Percentiles rank a stretch among this genome's conserved stretches.
Evolutionary conservation across 2,797 vertebrate species (phyloP).

Genomic region (Garrulus glandarius): DNA sequence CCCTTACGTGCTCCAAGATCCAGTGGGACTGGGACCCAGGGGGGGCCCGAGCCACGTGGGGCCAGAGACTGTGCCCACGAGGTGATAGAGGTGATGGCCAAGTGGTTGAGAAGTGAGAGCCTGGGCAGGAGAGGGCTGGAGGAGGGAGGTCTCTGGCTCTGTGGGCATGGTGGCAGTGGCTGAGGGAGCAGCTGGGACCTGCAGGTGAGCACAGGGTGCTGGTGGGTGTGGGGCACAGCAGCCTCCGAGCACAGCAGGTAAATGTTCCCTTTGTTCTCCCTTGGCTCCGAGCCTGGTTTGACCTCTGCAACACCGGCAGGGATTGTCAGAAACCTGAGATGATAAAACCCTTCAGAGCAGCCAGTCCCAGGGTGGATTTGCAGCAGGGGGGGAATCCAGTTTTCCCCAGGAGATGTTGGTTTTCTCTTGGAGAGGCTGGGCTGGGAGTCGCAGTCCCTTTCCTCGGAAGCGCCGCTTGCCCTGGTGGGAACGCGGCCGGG

Average conservation of each 20-base stretch:
- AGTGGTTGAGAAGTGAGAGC: neutral
- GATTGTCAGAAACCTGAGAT: constrained; percentile 22
- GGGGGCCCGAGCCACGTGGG: rapidly evolving
- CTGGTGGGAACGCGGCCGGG: rapidly evolving
- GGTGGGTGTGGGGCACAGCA: neutral
- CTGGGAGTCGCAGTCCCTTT: neutral
- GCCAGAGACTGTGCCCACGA: rapidly evolving
- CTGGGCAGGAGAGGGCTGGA: neutral
- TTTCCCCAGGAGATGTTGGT: neutral
- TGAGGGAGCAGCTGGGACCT: neutral
- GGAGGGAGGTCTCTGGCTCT: neutral
- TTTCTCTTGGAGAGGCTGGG: neutral
- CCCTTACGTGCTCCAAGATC: rapidly evolving
- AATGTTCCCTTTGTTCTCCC: constrained; percentile 8
- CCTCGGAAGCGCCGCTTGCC: neutral
- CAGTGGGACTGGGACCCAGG: neutral
- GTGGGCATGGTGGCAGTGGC: neutral
- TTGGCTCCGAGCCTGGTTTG: neutral
- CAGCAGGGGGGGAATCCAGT: neutral
- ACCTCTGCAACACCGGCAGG: neutral
- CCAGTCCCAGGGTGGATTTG: neutral
- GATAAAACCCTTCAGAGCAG: neutral
- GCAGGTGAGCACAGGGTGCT: neutral
- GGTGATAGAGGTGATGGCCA: neutral
- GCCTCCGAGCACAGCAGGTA: neutral